Evolutionary conservation across 2,797 vertebrate species (phyloP).

Genomic region (Spinus olivaceus): DNA sequence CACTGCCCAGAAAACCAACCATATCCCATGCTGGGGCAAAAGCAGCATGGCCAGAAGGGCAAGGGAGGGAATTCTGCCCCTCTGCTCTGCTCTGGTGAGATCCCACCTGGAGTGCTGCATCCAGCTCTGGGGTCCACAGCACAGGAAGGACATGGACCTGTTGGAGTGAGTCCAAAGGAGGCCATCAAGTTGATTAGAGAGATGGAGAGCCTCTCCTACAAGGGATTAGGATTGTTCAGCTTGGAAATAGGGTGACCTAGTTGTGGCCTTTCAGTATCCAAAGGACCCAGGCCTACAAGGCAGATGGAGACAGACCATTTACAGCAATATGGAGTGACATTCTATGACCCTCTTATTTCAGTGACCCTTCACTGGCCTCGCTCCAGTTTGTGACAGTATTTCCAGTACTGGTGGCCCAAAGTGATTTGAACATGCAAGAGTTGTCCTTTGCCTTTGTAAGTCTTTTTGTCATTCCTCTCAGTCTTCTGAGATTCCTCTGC

Average conservation of each 20-base stretch:
- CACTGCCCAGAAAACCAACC: not conserved
- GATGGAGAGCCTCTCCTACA: not conserved
- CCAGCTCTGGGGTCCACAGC: not conserved
- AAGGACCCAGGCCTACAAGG: not conserved
- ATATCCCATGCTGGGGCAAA: not conserved
- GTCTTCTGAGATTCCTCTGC: not conserved
- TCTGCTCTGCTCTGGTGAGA: not conserved
- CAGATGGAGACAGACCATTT: not conserved
- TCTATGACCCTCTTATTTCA: not conserved
- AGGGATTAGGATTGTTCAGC: not conserved
- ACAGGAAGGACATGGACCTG: not conserved
- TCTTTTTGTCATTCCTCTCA: not conserved
- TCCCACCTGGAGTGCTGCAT: accelerated
- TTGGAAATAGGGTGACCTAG: not conserved
- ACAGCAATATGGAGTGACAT: not conserved
- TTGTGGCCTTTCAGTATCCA: not conserved
- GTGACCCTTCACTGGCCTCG: accelerated
- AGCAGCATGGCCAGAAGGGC: not conserved
- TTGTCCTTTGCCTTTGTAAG: not conserved
- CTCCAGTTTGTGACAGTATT: not conserved
- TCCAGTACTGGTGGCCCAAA: not conserved
- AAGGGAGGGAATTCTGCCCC: not conserved
- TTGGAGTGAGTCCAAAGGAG: not conserved
- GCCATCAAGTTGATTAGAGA: too few species aligned
- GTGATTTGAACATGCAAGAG: not conserved